These are phyloP conservation scores for Argyresthia goedartella DNA, from an alignment of 2,888 invertebrate species.

Conservation along the genomic window DNA sequence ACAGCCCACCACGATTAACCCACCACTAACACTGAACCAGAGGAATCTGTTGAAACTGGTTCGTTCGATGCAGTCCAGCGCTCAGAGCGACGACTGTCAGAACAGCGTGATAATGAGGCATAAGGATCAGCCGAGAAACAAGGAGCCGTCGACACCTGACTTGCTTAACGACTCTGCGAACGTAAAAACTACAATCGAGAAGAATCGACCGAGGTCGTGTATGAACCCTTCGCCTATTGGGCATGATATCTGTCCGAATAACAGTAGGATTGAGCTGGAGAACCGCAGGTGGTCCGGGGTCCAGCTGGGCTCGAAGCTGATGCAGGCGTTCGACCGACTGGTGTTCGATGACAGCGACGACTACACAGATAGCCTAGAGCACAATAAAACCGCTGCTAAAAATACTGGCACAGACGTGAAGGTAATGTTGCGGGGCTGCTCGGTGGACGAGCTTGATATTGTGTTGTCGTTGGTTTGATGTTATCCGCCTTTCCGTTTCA, in stretches of 20 bases:
- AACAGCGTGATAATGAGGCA: slow-evolving; percentile 64
- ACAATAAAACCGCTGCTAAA: slow-evolving; percentile 59
- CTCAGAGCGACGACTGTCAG: slow-evolving; percentile 64
- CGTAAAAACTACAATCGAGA: slow-evolving; percentile 58
- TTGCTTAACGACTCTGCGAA: slow-evolving; percentile 69
- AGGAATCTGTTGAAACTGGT: slow-evolving; percentile 71
- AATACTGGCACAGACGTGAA: slow-evolving; percentile 63
- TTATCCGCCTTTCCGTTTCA: slow-evolving; percentile 16
- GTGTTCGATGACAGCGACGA: slow-evolving; percentile 77
- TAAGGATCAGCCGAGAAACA: slow-evolving; percentile 52
- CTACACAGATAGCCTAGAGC: slow-evolving; percentile 82
- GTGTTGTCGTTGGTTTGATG: slow-evolving; percentile 27
- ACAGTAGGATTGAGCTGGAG: slow-evolving; percentile 57
- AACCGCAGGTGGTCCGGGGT: slow-evolving; percentile 83
- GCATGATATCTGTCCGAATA: slow-evolving; percentile 60
- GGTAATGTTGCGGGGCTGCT: slow-evolving; percentile 48
- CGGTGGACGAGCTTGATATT: not conserved
- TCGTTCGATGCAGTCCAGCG: slow-evolving; percentile 70
- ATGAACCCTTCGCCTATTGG: slow-evolving; percentile 68
- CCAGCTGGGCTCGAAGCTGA: slow-evolving; percentile 77
- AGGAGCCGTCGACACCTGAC: slow-evolving; percentile 71
- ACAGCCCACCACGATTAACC: slow-evolving; percentile 68
- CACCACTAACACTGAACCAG: slow-evolving; percentile 71
- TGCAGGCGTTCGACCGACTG: slow-evolving; percentile 79
- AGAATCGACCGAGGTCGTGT: slow-evolving; percentile 78